Evolutionary conservation across 2,113 vertebrate species (phyloP).

Genomic region (Ginglymostoma cirratum): DNA sequence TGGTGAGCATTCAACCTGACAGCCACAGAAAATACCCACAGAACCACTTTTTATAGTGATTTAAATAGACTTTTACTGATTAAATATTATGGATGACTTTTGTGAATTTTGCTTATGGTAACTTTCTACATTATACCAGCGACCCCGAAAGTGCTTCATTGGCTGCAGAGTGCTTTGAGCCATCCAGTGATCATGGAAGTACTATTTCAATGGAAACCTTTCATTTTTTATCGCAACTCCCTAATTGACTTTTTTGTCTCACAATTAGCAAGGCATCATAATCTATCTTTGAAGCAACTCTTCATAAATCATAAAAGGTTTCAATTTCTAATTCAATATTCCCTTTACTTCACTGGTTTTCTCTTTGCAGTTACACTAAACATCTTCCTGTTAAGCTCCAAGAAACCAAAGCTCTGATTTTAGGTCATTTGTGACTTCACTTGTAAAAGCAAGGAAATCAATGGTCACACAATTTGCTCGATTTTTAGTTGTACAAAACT

Average conservation of each 20-base stretch:
- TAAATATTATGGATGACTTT: not conserved
- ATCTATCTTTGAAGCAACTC: not conserved
- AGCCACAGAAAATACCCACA: not conserved
- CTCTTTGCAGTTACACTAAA: not conserved
- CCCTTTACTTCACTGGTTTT: not conserved
- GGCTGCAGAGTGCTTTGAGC: no score
- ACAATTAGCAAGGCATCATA: not conserved
- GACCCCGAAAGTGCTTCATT: no score
- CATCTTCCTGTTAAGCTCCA: not conserved
- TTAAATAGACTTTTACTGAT: not conserved
- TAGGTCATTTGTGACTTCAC: not conserved
- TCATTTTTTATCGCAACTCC: not conserved
- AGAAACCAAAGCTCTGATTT: not conserved
- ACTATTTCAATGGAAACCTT: no score
- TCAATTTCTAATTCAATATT: not conserved
- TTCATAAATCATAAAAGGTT: not conserved
- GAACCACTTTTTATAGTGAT: not conserved
- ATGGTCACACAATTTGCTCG: not conserved
- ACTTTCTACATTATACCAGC: no score
- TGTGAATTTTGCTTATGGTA: not conserved
- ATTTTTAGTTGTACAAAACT: not conserved
- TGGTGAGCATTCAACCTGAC: not conserved
- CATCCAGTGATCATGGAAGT: no score
- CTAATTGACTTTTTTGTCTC: not conserved
- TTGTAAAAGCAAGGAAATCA: not conserved